Evolutionary conservation across 2,888 invertebrate genomes (phyloP).

Genomic region (Agonopterix alstromeriana): DNA sequence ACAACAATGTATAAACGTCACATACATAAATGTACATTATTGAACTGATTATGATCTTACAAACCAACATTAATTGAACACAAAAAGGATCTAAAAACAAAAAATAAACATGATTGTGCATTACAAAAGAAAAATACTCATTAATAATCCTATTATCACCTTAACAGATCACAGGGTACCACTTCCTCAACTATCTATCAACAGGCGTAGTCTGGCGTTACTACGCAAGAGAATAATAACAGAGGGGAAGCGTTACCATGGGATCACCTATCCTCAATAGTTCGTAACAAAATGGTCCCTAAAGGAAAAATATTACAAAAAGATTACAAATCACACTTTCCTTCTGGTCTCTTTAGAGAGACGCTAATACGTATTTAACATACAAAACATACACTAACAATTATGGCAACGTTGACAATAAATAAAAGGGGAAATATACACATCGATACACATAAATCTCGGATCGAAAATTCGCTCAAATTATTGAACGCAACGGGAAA

Average conservation of each 20-base stretch:
- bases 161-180: conserved; percentile 36
- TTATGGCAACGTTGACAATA: conserved; percentile 77
- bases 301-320: conserved; percentile 63
- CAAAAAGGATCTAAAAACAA: conserved; percentile 34
- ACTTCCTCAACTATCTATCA: conserved; percentile 27
- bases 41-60: conserved; percentile 24
- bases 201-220: conserved; percentile 54
- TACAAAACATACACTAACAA: conserved; percentile 71
- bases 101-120: conserved; percentile 64
- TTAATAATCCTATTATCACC: conserved; percentile 67
- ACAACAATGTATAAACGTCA: conserved; percentile 43
- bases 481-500: conserved; percentile 32
- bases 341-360: conserved; percentile 47
- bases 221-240: conserved; percentile 27
- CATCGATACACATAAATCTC: conserved; percentile 43
- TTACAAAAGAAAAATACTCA: conserved; percentile 50
- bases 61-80: conserved; percentile 46
- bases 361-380: conserved; percentile 67
- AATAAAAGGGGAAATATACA: conserved; percentile 64
- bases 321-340: conserved; percentile 64
- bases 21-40: conserved; percentile 56
- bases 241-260: conserved; percentile 26
- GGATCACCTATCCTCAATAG: conserved; percentile 44
- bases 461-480: conserved; percentile 22
- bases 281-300: conserved; percentile 71